These are phyloP conservation scores for Accipiter virgatus DNA, from an alignment of 2,113 vertebrate species.

Conservation along the genomic window DNA sequence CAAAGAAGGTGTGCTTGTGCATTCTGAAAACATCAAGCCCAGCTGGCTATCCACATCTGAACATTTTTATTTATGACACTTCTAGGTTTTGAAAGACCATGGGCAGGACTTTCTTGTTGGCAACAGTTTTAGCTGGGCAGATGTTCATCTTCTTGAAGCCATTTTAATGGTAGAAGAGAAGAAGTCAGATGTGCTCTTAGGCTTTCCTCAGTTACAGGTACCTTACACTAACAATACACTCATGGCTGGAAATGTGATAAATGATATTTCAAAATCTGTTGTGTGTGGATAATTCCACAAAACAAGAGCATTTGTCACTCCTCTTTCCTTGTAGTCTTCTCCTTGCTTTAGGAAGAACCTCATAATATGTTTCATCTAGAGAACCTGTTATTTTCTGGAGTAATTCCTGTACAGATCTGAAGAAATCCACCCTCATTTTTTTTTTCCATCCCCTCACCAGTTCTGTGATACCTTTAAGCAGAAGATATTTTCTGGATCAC, in stretches of 20 bases:
- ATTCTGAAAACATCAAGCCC: background rate
- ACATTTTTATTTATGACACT: background rate
- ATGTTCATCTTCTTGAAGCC: constrained; percentile 83
- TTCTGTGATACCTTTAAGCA: background rate
- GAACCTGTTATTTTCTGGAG: background rate
- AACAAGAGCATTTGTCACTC: background rate
- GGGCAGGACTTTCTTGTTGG: constrained; percentile 80
- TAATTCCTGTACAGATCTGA: background rate
- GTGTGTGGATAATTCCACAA: background rate
- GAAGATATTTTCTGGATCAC: too few species aligned
- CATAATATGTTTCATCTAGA: background rate
- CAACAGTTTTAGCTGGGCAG: constrained; percentile 80
- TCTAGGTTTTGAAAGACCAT: constrained; percentile 71
- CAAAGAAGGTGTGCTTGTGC: background rate
- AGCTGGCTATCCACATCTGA: background rate
- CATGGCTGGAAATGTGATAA: background rate
- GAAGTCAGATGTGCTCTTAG: constrained; percentile 70
- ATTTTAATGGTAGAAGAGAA: constrained; percentile 88
- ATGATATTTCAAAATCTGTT: background rate
- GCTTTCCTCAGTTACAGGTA: constrained; percentile 86
- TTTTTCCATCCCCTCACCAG: background rate
- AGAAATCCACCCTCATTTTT: background rate
- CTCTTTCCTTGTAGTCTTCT: background rate
- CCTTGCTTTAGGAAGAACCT: background rate
- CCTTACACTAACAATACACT: background rate